phyloP scores from a whole-genome alignment of 37 sponge, comb jelly and placozoan genomes.

The Eunapius fragilis region DNA sequence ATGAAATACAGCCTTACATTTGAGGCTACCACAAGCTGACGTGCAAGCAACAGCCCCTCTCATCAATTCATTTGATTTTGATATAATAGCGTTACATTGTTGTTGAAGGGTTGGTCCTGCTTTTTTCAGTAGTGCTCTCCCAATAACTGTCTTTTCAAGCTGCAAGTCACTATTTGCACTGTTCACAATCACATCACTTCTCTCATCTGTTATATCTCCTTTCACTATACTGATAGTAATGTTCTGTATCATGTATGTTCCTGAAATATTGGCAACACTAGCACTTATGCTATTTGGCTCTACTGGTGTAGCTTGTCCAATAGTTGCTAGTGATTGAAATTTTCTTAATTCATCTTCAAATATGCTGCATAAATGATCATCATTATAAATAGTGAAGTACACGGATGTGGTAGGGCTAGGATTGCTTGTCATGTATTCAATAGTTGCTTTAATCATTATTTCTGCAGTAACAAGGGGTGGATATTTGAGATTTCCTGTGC shows the following conservation, averaged over 20 bases:
- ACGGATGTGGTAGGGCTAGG: conserved; percentile 8
- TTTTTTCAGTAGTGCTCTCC: conserved; percentile 27
- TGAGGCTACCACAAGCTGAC: conserved; percentile 32
- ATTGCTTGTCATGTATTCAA: not conserved
- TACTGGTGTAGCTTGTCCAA: not conserved
- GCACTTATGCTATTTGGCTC: not conserved
- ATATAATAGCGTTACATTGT: conserved; percentile 6
- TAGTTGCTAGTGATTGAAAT: not conserved
- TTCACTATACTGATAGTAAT: not conserved
- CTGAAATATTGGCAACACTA: not conserved
- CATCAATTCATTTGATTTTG: conserved; percentile 8
- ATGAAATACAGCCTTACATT: conserved; percentile 51
- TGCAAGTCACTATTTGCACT: conserved; percentile 33
- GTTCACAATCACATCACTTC: conserved; percentile 55
- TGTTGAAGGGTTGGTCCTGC: conserved; percentile 38
- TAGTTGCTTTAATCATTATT: conserved; percentile 17
- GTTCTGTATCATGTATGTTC: not conserved
- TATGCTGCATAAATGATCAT: not conserved
- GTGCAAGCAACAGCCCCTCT: conserved; percentile 20
- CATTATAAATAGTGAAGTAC: conserved; percentile 27
- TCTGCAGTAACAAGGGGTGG: conserved; percentile 35
- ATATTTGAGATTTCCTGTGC: conserved; percentile 56
- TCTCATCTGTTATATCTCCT: conserved; percentile 41
- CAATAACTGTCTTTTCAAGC: not conserved
- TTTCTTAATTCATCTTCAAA: not conserved